A percentile compares a stretch with the other conserved stretches of the same genome.
These are phyloP conservation scores for Zygaena filipendulae DNA, from an alignment of 2,888 invertebrate species.

Conservation along the genomic window DNA sequence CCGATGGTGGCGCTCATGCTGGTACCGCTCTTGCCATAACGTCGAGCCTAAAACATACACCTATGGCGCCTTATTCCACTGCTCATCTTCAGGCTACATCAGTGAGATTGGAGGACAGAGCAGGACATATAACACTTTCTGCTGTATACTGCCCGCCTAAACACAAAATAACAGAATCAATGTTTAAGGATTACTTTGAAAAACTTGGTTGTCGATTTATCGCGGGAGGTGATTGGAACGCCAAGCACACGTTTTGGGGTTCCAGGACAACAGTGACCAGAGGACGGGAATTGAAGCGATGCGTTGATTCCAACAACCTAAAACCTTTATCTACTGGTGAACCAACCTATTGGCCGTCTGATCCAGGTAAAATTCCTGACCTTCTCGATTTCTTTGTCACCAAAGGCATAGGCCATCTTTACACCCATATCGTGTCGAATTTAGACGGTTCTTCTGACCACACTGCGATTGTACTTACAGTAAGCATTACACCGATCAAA, in stretches of 20 bases:
- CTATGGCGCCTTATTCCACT: conserved; percentile 3
- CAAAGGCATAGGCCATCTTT: too few relatives aligned
- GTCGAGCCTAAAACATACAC: conserved; percentile 6
- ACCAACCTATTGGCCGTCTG: conserved; percentile 19
- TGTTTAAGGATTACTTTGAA: too few relatives aligned
- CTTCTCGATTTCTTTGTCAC: too few relatives aligned
- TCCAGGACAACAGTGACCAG: conserved; percentile 12
- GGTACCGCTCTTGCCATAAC: conserved; percentile 11
- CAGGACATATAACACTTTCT: too few relatives aligned
- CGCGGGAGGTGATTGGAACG: conserved; percentile 12
- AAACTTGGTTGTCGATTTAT: conserved; percentile 10
- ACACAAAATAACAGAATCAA: too few relatives aligned
- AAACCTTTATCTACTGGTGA: too few relatives aligned
- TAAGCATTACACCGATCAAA: conserved; percentile 12
- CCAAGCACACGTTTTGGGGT: too few relatives aligned
- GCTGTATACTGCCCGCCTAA: conserved; percentile 13
- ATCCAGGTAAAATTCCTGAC: conserved; percentile 14
- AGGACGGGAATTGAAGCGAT: conserved; percentile 16
- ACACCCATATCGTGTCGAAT: conserved; percentile 9
- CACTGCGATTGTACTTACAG: conserved; percentile 17
- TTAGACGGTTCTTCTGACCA: conserved; percentile 18
- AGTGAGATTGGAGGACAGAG: too few relatives aligned
- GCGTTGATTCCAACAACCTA: too few relatives aligned
- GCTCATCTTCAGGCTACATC: too few relatives aligned
- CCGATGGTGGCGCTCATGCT: conserved; percentile 11